Base-by-base conservation (phyloP, 2,113 vertebrate species). In the Synchiropus splendidus region DNA sequence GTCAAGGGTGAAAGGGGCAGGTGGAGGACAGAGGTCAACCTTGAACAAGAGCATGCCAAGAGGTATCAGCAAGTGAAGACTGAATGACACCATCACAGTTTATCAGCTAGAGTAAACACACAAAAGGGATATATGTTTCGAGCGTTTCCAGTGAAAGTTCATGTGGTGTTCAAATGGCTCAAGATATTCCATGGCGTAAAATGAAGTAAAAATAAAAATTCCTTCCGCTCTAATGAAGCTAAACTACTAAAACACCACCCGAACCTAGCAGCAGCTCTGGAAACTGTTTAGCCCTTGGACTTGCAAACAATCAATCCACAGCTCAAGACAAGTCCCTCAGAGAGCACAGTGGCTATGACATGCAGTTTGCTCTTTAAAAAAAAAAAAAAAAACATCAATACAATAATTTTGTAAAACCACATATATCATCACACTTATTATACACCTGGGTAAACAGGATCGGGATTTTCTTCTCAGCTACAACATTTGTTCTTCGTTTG, bases 401-500 rank as follows among this genome's bases (percentile, higher is more conserved):
- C 48, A 50, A 48, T 62, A 54, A 46, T 61, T 54, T 16, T 61
- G 61, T 37, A 72, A 63, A 68, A 53, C 42, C 59, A 75, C 48
- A 62, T 17, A 58, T 70, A n/a, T 62, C 55, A 62, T 44, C 41
- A 66, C 54, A 62, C 54, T 18, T 42, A 56, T 56, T 74, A 64
- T 46, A 73, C 67, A 73, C 62, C 70, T 16, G 54, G 56, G 44
- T 31, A 51, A 65, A 42, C 61, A 32, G 48, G 21, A 27, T 27
- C 48, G 52, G 3, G 42, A 51, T 46, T 61, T 48, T 12, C 39
- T 46, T 64, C 50, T 53, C 48, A 39, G 10, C 50, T 62, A 61
- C 39, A 43, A 61, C 51, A 42, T 64, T 75, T 78, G 78, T 79
- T 82, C 77, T 82, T 82, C 75, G 74, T 75, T 79, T 79, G 74